Evolutionary conservation across 2,113 vertebrate species (phyloP), one percentile per base, ranked within the genome.

Genomic region (Paramormyrops kingsleyae): DNA sequence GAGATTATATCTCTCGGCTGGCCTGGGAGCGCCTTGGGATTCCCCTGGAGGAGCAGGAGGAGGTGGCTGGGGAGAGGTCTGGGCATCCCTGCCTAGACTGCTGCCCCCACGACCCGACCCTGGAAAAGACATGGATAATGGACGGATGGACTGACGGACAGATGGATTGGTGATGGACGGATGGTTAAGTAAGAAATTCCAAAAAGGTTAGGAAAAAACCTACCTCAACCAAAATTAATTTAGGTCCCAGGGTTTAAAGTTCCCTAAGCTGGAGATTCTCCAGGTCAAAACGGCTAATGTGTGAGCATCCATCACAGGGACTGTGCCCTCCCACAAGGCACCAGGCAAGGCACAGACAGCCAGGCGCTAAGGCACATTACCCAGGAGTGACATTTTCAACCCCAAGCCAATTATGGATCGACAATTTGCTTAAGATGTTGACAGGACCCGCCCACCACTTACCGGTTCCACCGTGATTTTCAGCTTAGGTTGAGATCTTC

Each of bases 191-290:
- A 49, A 88, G 10, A 44, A 90, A 83, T 90, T 90, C 59, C n/a
- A n/a, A 85, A 77, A 52, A 80, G 6, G 47, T 74, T 35, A 17
- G 27, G 31, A 83, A 12, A 35, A 74, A 50, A 66, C 49, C 66
- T 35, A 24, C 70, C 31, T 9, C 2, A 66, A 39, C 10, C 59
- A 35, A 10, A 90, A 87, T 92, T 53, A 85, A 88, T 49, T 27
- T 85, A 39, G 70, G 89, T 80, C 62, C 87, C 88, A 52, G 80
- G 88, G 56, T 88, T 87, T 91, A 84, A 62, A 84, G 47, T 89
- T 91, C 91, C 86, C 3, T 62, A 56, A 31, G 27, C 7, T 89
- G 53, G 44, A 86, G 89, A 66, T 46, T 39, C 3, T 85, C 56
- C 83, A 66, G 83, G 56, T 83, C 74, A 56, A 47, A 5, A 19